These are phyloP conservation scores for Dysdera silvatica DNA, from an alignment of 1,140 invertebrate species.

Conservation along the genomic window DNA sequence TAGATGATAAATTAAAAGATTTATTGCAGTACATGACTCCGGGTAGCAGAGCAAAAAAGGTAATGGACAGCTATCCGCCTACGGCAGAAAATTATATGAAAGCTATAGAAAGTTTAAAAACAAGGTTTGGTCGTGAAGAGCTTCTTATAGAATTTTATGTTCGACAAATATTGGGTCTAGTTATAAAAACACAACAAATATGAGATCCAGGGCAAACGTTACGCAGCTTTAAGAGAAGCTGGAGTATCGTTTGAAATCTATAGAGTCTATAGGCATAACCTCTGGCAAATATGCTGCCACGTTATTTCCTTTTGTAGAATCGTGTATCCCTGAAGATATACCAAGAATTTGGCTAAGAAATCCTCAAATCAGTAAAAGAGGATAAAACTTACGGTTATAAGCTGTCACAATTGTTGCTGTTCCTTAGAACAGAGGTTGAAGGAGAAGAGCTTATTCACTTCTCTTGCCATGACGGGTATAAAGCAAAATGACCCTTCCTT, in stretches of 20 bases:
- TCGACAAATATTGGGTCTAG: conserved; percentile 7
- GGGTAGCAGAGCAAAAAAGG: neutral
- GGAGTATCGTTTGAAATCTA: conserved; percentile 34
- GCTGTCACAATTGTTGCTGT: conserved; percentile 31
- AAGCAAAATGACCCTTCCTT: neutral
- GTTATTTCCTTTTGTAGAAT: conserved; percentile 38
- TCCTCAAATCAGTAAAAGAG: neutral
- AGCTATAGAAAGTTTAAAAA: conserved; percentile 5
- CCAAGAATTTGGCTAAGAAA: conserved; percentile 35
- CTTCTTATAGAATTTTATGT: conserved; percentile 29
- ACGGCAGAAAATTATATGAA: neutral
- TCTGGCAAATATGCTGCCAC: conserved; percentile 37
- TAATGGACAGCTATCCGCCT: neutral
- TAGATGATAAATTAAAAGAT: conserved; percentile 39
- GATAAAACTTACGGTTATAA: neutral
- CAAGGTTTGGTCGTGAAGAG: conserved; percentile 28
- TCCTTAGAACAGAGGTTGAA: conserved; percentile 33
- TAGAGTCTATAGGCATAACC: conserved; percentile 37
- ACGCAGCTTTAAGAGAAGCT: conserved; percentile 33
- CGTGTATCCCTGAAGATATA: conserved; percentile 37
- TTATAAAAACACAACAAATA: neutral
- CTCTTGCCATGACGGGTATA: conserved; percentile 16
- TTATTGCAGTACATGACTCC: conserved; percentile 13
- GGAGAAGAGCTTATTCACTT: conserved; percentile 33
- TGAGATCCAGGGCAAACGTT: neutral